Conservation (phyloP, 2,113 vertebrate species). For the Thunnus maccoyii region DNA sequence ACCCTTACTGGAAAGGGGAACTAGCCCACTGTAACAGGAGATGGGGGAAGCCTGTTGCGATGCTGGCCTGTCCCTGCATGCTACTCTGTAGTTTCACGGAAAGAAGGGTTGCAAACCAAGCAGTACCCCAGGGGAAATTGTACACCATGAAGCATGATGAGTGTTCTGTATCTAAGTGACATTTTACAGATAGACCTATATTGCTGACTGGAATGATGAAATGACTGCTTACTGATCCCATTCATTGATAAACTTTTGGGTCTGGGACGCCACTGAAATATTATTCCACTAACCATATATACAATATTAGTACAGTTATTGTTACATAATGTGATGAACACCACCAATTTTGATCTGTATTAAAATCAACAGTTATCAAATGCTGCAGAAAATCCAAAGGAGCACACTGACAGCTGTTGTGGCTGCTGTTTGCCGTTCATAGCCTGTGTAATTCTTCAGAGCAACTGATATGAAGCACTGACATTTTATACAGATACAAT, state of each 20-base stretch:
- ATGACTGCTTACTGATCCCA: not conserved
- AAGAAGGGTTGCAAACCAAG: slow-evolving; percentile 50
- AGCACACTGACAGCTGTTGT: not conserved
- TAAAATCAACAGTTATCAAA: not conserved
- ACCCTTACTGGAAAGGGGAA: slow-evolving; percentile 62
- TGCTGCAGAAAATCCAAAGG: not conserved
- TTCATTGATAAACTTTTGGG: not conserved
- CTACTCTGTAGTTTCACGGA: slow-evolving; percentile 62
- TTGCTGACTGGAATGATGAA: not conserved
- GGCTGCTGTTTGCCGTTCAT: no score
- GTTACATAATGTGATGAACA: not conserved
- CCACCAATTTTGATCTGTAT: not conserved
- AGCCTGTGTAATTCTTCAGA: not conserved
- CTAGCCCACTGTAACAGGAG: slow-evolving; percentile 63
- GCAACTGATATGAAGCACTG: not conserved
- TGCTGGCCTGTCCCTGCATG: slow-evolving; percentile 43
- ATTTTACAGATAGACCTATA: slow-evolving; percentile 26
- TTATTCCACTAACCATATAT: not conserved
- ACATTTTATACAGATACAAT: not conserved
- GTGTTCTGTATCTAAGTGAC: slow-evolving; percentile 8
- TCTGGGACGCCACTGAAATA: not conserved
- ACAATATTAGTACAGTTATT: not conserved
- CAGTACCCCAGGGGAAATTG: slow-evolving; percentile 20
- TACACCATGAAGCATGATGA: slow-evolving; percentile 4
- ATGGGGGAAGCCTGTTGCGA: slow-evolving; percentile 63